phyloP scores from a whole-genome alignment of 2,888 invertebrate genomes.

The Dusona sp. region DNA sequence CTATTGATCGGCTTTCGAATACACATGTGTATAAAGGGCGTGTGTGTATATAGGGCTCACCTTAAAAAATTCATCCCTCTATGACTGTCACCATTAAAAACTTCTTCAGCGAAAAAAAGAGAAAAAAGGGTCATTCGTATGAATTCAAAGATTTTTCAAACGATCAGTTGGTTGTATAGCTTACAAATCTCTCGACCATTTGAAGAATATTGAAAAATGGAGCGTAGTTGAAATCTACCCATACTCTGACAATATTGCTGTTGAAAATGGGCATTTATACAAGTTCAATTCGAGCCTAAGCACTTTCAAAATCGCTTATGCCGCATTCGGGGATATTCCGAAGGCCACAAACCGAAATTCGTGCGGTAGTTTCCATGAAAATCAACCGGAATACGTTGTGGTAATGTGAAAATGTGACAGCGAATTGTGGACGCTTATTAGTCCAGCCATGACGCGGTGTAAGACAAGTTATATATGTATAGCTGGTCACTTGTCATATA shows the following conservation, averaged over 20 bases:
- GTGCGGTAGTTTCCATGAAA: background rate
- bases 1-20: constrained; percentile 10
- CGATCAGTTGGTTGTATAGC: background rate
- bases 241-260: background rate
- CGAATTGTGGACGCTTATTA: constrained; percentile 16
- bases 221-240: background rate
- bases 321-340: background rate
- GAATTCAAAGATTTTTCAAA: background rate
- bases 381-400: constrained; percentile 24
- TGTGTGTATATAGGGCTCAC: background rate
- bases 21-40: constrained; percentile 2
- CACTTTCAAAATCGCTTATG: background rate
- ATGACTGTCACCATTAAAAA: background rate
- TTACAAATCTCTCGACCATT: background rate
- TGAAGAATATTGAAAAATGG: background rate
- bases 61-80: background rate
- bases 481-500: background rate
- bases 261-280: background rate
- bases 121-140: background rate
- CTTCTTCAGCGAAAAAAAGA: background rate
- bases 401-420: constrained; percentile 5
- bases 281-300: background rate
- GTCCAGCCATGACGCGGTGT: background rate
- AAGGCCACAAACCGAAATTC: background rate
- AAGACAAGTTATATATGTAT: background rate